These are phyloP conservation scores for Zygogramma bicolorata DNA, from an alignment of 2,888 invertebrate genomes.

Conservation along the genomic window DNA sequence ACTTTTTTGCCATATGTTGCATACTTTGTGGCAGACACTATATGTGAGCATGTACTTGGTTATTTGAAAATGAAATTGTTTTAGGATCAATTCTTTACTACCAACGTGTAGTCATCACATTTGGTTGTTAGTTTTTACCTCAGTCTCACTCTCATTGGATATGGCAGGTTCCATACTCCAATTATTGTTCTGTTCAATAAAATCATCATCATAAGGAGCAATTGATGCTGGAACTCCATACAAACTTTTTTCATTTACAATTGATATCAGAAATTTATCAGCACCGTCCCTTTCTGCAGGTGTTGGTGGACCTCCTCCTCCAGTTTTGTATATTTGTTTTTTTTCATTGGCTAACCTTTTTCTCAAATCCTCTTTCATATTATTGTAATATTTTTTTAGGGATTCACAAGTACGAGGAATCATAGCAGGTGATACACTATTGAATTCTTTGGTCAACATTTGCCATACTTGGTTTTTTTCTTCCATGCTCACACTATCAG, in stretches of 20 bases:
- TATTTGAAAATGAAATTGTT: too few species aligned
- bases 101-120: background rate
- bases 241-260: conserved; percentile 13
- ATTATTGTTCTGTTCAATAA: conserved; percentile 1
- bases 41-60: too few species aligned
- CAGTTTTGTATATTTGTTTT: background rate
- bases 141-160: background rate
- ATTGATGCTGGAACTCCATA: conserved; percentile 2
- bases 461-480: conserved; percentile 5
- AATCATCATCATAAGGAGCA: conserved; percentile 3
- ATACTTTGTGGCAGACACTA: too few species aligned
- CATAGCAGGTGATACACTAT: conserved; percentile 4
- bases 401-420: conserved; percentile 13
- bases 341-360: background rate
- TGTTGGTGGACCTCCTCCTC: background rate
- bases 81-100: too few species aligned
- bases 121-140: background rate
- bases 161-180: background rate
- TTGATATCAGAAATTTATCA: background rate
- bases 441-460: conserved; percentile 2
- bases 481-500: background rate
- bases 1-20: too few species aligned
- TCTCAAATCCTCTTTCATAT: background rate
- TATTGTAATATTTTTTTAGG: background rate
- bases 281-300: conserved; percentile 4